Evolutionary conservation across 2,113 vertebrate genomes (phyloP), one percentile per base, ranked within the genome.

Genomic region (Symphodus melops): DNA sequence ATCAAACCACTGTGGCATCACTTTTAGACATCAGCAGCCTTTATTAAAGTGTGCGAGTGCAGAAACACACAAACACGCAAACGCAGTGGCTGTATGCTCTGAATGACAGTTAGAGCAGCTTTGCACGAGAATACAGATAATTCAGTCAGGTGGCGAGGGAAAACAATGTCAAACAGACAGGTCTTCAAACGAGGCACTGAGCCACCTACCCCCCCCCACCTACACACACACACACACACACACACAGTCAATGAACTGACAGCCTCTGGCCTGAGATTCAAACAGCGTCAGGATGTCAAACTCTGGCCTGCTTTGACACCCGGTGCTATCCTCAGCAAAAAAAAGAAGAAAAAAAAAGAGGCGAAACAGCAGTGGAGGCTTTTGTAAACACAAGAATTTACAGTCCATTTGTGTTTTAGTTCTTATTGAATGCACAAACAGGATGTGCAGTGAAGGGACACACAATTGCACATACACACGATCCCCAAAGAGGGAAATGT

Each of bases 281-380:
- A 85, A 85, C 85, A 54, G 68, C 68, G 75, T 89, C 87, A 89
- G 85, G 76, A 87, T 91, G 86, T 93, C 91, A 89, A 80, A 72
- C 76, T 74, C 68, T 55, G 53, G 71, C 53, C 16, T 87, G 87
- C 81, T 91, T 87, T 92, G 92, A 92, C 92, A 91, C 75, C 72
- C 68, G 54, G 60, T 88, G 92, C 90, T 86, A 84, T 92, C 87
- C 86, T 93, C 90, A 92, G 92, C 89, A 91, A 69, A 92, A 90
- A 83, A 88, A 61, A 59, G 51, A 20, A 46, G 90, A 69, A 92
- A 90, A 83, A 88, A 61, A 59, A 53, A 20, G 51, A 78, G 68
- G 78, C 68, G 81, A 82, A 89, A 85, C 77, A 83, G 85, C 64
- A 74, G 68, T 23, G 56, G 53, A 61, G 74, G 66, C 56, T 79